Conservation (phyloP, 1,140 invertebrate species). For the Trinorchestia longiramus region DNA sequence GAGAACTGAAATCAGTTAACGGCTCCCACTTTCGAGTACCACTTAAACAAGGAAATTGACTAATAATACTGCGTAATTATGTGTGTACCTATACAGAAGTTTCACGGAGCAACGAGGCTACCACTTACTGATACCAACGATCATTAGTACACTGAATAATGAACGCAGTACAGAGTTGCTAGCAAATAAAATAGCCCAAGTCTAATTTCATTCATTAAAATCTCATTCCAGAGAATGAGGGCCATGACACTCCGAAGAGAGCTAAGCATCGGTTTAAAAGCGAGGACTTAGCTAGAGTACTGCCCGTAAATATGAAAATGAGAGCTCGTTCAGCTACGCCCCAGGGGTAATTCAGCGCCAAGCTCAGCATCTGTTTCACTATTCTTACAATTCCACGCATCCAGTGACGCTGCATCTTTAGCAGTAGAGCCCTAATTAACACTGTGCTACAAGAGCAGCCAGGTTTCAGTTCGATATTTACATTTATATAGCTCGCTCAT, state of each 20-base stretch:
- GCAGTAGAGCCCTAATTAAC: not conserved
- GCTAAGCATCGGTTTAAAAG: not conserved
- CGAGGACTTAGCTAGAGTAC: not conserved
- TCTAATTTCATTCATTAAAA: not conserved
- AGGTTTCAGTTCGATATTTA: not conserved
- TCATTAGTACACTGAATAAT: not conserved
- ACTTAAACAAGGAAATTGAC: not conserved
- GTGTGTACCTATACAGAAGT: not conserved
- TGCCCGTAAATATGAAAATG: not conserved
- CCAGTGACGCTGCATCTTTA: not conserved
- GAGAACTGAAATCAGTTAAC: not conserved
- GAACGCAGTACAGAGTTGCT: not conserved
- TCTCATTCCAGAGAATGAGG: not conserved
- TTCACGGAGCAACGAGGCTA: not conserved
- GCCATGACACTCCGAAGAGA: not conserved
- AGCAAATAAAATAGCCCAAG: not conserved
- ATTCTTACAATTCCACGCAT: not conserved
- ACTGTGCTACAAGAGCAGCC: not conserved
- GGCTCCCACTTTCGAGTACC: not conserved
- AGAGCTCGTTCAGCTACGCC: not conserved
- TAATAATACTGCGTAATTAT: not conserved
- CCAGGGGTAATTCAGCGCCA: not conserved
- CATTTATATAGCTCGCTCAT: not conserved
- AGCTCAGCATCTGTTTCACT: not conserved
- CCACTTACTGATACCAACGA: not conserved